Evolutionary conservation across 2,888 invertebrate species (phyloP), one percentile per base, ranked within the genome.

Genomic region (Leptopterna dolabrata): DNA sequence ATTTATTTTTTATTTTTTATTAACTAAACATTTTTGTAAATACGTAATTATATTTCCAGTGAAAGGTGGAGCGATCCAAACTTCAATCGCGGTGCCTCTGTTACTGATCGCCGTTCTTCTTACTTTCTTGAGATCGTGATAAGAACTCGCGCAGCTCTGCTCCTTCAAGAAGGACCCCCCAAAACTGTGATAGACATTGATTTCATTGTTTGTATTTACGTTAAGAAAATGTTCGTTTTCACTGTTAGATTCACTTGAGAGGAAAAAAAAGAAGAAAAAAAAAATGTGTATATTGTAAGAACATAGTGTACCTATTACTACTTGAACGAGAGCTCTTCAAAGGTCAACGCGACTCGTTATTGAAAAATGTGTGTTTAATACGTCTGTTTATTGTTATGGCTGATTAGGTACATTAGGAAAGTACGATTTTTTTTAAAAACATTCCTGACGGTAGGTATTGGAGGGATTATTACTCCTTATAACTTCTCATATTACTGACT

Each of bases 141-240:
- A 78, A 78, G 41, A 27, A 36, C 73, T 2, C 14, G 19, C 36
- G 19, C 0, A 19, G 4, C 73, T 36, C n/a, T 43, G 14, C 76
- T 76, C 24, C 24, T 14, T 41, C 27, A 45, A 1, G 11, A 24
- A 78, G 24, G 41, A 45, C 2, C 45, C 78, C 41, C 7, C 36
- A 36, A 45, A 41, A 45, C 78, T 78, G 78, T 78, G 78, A 78
- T 78, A 78, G 41, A 73, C 73, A n/a, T 73, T 78, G 63, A 63
- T 78, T 78, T 45, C 41, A 24, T 41, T 19, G 27, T 36, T 45
- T 41, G 41, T 43, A 45, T 19, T 78, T 78, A 45, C 19, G n/a
- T 78, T 43, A 78, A 24, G 19, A 16, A 73, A 73, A 24, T 27
- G 24, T 19, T 63, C 24, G 24, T 63, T 63, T 63, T 63, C 63